A percentile compares a stretch with the other conserved stretches of the same genome.
These are phyloP conservation scores for Amiota communis DNA, from an alignment of 2,888 invertebrate genomes.

Conservation along the genomic window DNA sequence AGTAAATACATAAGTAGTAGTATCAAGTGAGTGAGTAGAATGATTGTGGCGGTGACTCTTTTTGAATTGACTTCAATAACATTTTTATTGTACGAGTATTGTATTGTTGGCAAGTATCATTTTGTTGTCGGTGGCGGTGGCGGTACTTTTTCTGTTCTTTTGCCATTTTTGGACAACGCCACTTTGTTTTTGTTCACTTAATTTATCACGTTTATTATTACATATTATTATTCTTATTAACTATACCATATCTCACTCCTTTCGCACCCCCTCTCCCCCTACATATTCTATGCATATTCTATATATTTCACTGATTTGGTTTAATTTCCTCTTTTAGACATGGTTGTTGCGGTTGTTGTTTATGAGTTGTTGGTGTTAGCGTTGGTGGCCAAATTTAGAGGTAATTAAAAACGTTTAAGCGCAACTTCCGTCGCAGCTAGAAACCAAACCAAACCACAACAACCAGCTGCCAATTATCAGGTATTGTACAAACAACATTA, in stretches of 20 bases:
- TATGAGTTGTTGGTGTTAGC: neutral
- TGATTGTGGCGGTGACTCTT: no score
- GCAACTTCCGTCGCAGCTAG: slow-evolving; percentile 49
- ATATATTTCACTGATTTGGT: neutral
- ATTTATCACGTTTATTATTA: neutral
- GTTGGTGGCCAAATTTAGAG: slow-evolving; percentile 53
- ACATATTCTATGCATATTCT: no score
- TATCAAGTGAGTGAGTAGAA: no score
- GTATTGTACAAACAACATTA: no score
- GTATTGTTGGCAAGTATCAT: neutral
- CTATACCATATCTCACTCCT: neutral
- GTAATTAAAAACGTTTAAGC: slow-evolving; percentile 54
- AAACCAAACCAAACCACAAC: no score
- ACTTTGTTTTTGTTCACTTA: neutral
- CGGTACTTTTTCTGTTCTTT: neutral
- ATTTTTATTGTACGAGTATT: no score
- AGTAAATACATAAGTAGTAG: neutral
- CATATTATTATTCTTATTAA: neutral
- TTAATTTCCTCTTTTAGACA: neutral
- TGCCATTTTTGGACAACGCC: neutral
- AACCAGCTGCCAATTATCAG: no score
- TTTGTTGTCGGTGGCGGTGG: neutral
- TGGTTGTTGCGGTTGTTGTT: no score
- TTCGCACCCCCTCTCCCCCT: no score
- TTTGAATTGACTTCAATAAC: no score